Percentiles rank a stretch among this genome's conserved stretches.
Conservation (phyloP, 2,888 invertebrate genomes). For the Lepidocyrtoides sp. region DNA sequence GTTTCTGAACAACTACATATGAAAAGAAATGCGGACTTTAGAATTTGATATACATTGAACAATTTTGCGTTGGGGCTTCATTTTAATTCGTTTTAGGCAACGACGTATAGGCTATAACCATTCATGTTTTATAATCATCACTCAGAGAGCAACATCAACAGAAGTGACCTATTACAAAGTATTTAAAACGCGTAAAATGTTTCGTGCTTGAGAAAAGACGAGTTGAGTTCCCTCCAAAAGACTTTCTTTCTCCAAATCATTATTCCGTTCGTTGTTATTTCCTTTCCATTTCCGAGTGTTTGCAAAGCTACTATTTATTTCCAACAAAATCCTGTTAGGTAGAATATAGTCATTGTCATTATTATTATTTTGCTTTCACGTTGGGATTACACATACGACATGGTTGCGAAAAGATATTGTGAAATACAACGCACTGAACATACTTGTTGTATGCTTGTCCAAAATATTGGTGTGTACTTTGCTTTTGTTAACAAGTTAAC, state of each 20-base stretch:
- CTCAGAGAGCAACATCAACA: not conserved
- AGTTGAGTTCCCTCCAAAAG: constrained; percentile 50
- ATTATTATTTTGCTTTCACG: not conserved
- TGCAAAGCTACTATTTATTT: not conserved
- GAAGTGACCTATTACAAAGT: not conserved
- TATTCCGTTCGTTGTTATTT: constrained; percentile 29
- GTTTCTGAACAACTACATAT: not conserved
- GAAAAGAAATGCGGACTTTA: no score
- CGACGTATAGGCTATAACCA: not conserved
- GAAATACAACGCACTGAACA: not conserved
- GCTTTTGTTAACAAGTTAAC: not conserved
- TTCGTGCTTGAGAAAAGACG: constrained; percentile 5
- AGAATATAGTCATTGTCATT: no score
- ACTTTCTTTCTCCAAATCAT: constrained; percentile 14
- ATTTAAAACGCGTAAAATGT: constrained; percentile 13
- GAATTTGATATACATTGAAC: constrained; percentile 4
- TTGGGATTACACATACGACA: not conserved
- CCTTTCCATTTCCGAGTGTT: not conserved
- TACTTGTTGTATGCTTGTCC: not conserved
- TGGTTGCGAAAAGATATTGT: no score
- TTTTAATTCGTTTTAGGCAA: not conserved
- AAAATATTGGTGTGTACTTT: not conserved
- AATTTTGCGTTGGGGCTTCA: constrained; percentile 19
- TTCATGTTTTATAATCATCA: not conserved
- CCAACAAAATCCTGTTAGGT: no score